A percentile compares a stretch with the other conserved stretches of the same genome.
phyloP scores from a whole-genome alignment of 2,113 vertebrate species.

The Apteryx owenii region DNA sequence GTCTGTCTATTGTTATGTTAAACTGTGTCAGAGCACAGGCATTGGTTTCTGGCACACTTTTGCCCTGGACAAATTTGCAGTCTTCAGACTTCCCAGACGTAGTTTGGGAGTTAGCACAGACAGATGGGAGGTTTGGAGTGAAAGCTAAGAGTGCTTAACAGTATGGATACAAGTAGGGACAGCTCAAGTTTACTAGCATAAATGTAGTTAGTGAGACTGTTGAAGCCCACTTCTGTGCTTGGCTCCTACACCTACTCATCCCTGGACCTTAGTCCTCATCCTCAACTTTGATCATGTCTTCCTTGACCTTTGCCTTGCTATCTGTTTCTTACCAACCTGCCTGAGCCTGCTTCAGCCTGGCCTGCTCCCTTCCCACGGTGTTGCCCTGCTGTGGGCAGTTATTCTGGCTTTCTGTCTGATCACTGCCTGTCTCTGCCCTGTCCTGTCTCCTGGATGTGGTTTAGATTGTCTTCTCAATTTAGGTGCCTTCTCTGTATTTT shows the following conservation, averaged over 20 bases:
- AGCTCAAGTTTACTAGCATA: background rate
- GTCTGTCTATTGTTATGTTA: background rate
- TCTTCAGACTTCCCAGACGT: background rate
- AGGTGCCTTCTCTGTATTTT: background rate
- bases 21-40: background rate
- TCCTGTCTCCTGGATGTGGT: background rate
- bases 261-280: background rate
- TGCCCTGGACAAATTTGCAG: background rate
- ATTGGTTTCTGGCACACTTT: background rate
- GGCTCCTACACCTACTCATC: background rate
- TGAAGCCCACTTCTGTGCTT: background rate
- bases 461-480: background rate
- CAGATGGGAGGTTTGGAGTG: background rate
- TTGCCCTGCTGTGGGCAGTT: background rate
- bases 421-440: background rate
- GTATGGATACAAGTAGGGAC: background rate
- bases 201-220: background rate
- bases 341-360: background rate
- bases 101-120: background rate
- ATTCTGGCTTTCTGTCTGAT: background rate
- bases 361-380: background rate
- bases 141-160: background rate
- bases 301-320: background rate
- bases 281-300: background rate
- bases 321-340: too few relatives aligned